Conservation (phyloP, 2,797 vertebrate species). For the Arnoldichthys spilopterus region DNA sequence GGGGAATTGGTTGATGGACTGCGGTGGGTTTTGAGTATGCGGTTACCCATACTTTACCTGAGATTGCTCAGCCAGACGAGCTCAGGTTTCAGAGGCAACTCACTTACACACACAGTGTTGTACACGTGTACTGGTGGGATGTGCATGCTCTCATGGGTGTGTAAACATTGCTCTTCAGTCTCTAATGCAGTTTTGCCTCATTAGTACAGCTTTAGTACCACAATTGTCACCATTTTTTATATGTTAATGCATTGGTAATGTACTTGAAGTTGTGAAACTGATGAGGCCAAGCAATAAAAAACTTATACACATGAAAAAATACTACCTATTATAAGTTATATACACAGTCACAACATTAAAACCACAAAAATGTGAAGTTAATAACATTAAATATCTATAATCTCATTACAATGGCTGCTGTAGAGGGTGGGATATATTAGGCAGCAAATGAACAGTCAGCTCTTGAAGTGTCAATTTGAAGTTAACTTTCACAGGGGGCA, state of each 20-base stretch:
- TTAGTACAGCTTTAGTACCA: background rate
- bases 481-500: too few species aligned
- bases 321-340: too few species aligned
- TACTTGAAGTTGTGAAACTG: too few species aligned
- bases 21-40: conserved; percentile 53
- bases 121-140: conserved; percentile 22
- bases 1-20: conserved; percentile 53
- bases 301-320: too few species aligned
- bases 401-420: too few species aligned
- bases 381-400: too few species aligned
- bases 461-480: too few species aligned
- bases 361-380: too few species aligned
- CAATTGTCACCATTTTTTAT: background rate
- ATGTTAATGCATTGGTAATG: background rate
- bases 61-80: conserved; percentile 45
- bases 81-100: conserved; percentile 55
- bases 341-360: too few species aligned
- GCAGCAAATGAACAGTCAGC: too few species aligned
- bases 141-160: background rate
- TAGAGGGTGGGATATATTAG: too few species aligned
- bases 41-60: conserved; percentile 50
- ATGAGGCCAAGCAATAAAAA: too few species aligned
- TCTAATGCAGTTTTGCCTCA: background rate
- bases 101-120: conserved; percentile 27
- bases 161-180: background rate